Base-by-base conservation (phyloP, 2,888 invertebrate species). In the Agrenia bidenticulata region DNA sequence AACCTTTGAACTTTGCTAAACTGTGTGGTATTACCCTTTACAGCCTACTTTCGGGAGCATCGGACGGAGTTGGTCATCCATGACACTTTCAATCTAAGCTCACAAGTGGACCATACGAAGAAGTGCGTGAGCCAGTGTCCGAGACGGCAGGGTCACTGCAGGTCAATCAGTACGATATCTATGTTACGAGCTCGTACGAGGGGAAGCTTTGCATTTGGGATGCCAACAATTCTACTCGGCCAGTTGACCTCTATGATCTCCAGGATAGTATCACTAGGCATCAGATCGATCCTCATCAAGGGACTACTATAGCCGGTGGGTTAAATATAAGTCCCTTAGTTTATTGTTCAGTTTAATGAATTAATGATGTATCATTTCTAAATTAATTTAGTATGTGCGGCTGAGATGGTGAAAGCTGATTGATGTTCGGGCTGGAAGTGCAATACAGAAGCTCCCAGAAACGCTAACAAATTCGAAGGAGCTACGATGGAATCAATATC, bases 41-140 rank as follows among this genome's bases (percentile, higher is more conserved):
- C 75, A 82, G 82, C 70, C 75, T 83, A 27, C 72, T 83, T 5
- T 81, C 82, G 26, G 82, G 82, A 37, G 77, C 78, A 2, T 78
- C 79, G 13, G 79, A 81, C 78, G 75, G 82, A 82, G 70, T 75
- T 83, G 27, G 71, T 83, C 27, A 80, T 83, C 60, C 80, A 82
- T 75, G 82, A 83, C 71, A 65, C 81, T 1, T 77, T 78, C 50
- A 80, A 81, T 69, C 72, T 73, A 21, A 78, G 75, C 56, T 80
- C 79, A 1, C 64, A 73, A 24, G 77, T 78, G 15, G 75, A 78
- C 26, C 77, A 78, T 63, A 80, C 79, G 0, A 80, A 78, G 64
- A 78, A 78, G 67, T 71, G 75, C 32, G 66, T 69, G 13, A 42
- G 39, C 24, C 54, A 64, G 37, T 56, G 58, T 23, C 61, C 64